Evolutionary conservation across 2,888 invertebrate species (phyloP), one percentile per base, ranked within the genome.

Genomic region (Gisinianus flammeolus): DNA sequence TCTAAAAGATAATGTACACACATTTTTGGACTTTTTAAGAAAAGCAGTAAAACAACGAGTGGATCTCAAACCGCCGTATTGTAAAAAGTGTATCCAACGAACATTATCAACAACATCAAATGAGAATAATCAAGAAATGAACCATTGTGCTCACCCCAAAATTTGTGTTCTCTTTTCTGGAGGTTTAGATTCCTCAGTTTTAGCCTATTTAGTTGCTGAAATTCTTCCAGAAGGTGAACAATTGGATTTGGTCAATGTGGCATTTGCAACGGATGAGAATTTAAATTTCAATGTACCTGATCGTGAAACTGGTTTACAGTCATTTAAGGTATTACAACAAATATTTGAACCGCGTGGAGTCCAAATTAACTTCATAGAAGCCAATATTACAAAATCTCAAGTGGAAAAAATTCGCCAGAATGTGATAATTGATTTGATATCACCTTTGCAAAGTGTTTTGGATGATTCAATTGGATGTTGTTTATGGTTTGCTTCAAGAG

Each of bases 401-500:
- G 87, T 96, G 66, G 87, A 90, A 80, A 84, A 87, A 70, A 87
- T 88, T 84, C 90, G 94, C 84, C 86, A 88, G 2, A 85, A 87
- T 2, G 88, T 87, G 80, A 93, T 96, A 82, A 90, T 91, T 52
- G 91, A 95, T 87, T 89, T 98, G 79, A 91, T 98, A 66, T 91
- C 92, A 87, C 99, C 99, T 0, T 89, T 94, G 75, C 89, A 91
- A 83, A 95, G 96, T 0, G 92, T 99, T 79, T 88, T 99, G 69
- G 99, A 99, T 88, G 98, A 99, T 87, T 97, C 96, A 86, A 90
- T 99, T 72, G 98, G 98, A 0, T 94, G 94, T 86, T 97, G 94
- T n/a, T 88, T 95, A 67, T 99, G 98, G 97, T 99, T 98, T 90
- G 98, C 98, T 30, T 92, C 95, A 68, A 89, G 92, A 85, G 96